Conservation (phyloP, 2,888 invertebrate species). For the Thysanoteuthis rhombus region DNA sequence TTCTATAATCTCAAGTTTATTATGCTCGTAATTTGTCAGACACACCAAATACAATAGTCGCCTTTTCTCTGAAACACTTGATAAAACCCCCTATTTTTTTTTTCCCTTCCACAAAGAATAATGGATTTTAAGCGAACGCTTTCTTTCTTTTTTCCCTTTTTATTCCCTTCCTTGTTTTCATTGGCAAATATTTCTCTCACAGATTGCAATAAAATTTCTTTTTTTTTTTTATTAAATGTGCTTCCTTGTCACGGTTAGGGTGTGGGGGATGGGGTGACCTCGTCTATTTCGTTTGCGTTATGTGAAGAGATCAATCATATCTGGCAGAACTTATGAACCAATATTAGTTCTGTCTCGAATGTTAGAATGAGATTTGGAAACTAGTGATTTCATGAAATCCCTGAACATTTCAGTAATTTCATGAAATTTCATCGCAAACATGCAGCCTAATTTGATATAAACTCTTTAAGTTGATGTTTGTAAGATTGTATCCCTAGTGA, state of each 20-base stretch:
- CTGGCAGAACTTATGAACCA: not conserved
- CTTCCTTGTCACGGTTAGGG: not conserved
- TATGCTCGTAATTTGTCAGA: not conserved
- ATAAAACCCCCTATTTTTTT: not conserved
- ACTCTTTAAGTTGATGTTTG: no score
- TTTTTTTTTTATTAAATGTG: not conserved
- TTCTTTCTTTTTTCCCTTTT: no score
- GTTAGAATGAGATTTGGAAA: no score
- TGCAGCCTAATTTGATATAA: no score
- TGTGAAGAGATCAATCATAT: not conserved
- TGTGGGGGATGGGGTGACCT: no score
- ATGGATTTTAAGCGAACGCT: not conserved
- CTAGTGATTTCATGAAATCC: no score
- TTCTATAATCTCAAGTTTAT: not conserved
- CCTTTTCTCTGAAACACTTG: not conserved
- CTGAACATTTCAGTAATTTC: no score
- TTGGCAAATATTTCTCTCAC: not conserved
- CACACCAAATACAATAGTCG: not conserved
- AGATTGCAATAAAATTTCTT: conserved; percentile 12
- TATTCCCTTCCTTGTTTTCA: no score
- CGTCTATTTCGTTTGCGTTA: not conserved
- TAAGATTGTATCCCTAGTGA: no score
- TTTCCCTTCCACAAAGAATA: not conserved
- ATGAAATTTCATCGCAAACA: no score
- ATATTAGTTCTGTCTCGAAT: not conserved